These are phyloP conservation scores for Stenoptilia bipunctidactyla DNA, from an alignment of 2,888 invertebrate genomes.

Conservation along the genomic window DNA sequence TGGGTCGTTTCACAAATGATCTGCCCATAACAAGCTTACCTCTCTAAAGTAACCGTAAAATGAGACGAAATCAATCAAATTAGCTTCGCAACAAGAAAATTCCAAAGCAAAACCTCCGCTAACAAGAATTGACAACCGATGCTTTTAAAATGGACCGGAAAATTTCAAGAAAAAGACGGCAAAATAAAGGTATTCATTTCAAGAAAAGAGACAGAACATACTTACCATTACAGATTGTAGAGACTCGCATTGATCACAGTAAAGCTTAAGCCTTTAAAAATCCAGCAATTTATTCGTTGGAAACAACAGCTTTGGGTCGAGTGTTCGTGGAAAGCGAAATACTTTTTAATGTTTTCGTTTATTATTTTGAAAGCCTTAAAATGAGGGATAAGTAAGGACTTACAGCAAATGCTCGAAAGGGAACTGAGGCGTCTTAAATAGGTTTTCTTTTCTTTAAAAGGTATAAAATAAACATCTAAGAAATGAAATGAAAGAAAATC, in stretches of 20 bases:
- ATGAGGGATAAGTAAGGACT: too few species aligned
- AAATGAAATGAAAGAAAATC: too few species aligned
- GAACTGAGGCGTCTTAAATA: too few species aligned
- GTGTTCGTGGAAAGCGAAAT: not conserved
- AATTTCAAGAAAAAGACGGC: constrained; percentile 25
- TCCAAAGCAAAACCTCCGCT: constrained; percentile 34
- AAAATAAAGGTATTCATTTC: too few species aligned
- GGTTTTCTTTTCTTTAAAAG: too few species aligned
- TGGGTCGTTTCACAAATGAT: not conserved
- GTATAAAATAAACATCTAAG: too few species aligned
- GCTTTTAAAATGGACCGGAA: constrained; percentile 20
- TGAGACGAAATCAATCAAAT: constrained; percentile 32
- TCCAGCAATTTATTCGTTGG: constrained; percentile 62
- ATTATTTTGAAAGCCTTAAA: too few species aligned
- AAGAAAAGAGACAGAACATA: too few species aligned
- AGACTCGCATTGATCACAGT: constrained; percentile 62
- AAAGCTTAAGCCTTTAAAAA: constrained; percentile 61
- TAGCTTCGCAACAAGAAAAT: constrained; percentile 13
- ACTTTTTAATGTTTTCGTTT: not conserved
- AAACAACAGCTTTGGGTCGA: constrained; percentile 34
- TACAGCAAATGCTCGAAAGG: too few species aligned
- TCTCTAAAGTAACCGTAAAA: constrained; percentile 1
- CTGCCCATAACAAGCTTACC: constrained; percentile 1
- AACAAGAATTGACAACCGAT: constrained; percentile 50
- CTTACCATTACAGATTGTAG: constrained; percentile 47